Conservation (phyloP, 2,113 vertebrate species). For the Coreoperca whiteheadi region DNA sequence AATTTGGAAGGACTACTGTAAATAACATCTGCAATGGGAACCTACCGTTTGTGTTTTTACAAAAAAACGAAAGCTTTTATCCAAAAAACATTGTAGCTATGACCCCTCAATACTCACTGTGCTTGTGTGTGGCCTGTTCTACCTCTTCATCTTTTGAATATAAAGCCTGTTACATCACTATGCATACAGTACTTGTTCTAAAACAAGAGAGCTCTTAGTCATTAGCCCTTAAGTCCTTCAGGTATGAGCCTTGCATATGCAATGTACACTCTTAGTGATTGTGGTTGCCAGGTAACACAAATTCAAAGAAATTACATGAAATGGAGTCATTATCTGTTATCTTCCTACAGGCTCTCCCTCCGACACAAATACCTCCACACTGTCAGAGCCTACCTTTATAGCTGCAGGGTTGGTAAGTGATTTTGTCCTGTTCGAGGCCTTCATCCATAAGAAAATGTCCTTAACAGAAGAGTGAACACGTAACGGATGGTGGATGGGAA, state of each 20-base stretch:
- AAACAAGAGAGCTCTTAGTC: constrained; percentile 54
- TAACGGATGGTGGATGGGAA: constrained; percentile 14
- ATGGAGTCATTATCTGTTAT: constrained; percentile 27
- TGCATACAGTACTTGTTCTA: constrained; percentile 38
- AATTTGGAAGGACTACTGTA: not conserved
- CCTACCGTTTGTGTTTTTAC: constrained; percentile 12
- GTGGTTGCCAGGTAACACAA: constrained; percentile 67
- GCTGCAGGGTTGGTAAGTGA: constrained; percentile 25
- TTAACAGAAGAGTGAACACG: constrained; percentile 15
- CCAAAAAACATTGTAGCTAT: constrained; percentile 11
- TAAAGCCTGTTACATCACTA: constrained; percentile 51
- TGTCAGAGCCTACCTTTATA: constrained; percentile 59
- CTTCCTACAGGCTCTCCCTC: constrained; percentile 28
- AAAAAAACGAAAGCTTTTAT: constrained; percentile 48
- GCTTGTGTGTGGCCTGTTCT: constrained; percentile 68
- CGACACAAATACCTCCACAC: constrained; percentile 35
- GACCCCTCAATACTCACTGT: constrained; percentile 58
- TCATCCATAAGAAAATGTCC: constrained; percentile 52
- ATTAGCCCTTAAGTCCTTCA: constrained; percentile 28
- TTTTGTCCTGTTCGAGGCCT: constrained; percentile 54
- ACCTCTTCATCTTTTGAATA: constrained; percentile 54
- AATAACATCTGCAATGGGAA: not conserved
- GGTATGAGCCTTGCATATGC: constrained; percentile 24
- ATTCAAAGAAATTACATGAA: constrained; percentile 35
- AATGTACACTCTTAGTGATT: constrained; percentile 7